Conservation (phyloP, 2,888 invertebrate species). For the Chrysolina americana region DNA sequence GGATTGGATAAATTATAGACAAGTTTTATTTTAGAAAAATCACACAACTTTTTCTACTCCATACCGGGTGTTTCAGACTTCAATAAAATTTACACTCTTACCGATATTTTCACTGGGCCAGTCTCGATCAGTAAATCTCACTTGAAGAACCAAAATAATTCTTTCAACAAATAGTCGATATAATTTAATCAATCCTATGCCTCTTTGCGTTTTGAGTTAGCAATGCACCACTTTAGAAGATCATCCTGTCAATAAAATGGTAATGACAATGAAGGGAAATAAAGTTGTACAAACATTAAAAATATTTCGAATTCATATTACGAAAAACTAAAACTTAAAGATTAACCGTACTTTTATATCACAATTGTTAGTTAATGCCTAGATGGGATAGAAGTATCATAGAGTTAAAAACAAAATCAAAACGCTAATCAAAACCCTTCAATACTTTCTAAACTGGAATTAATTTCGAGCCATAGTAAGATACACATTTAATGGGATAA, state of each 20-base stretch:
- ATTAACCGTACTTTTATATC: conserved; percentile 53
- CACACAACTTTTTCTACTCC: not conserved
- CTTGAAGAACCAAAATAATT: not conserved
- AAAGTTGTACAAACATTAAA: conserved; percentile 16
- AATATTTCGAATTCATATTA: conserved; percentile 21
- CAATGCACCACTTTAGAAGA: not conserved
- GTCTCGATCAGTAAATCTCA: no score
- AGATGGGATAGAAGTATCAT: conserved; percentile 34
- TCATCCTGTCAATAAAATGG: not conserved
- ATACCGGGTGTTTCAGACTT: not conserved
- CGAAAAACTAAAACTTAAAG: conserved; percentile 40
- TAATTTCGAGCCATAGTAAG: not conserved
- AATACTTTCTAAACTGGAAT: not conserved
- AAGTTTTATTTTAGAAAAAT: not conserved
- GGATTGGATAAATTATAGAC: not conserved
- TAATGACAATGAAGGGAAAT: conserved; percentile 19
- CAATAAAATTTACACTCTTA: not conserved
- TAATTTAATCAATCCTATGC: not conserved
- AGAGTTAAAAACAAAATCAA: not conserved
- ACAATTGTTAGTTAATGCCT: conserved; percentile 55
- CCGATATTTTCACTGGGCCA: no score
- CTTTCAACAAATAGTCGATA: not conserved
- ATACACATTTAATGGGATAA: not conserved
- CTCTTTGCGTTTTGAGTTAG: conserved; percentile 11
- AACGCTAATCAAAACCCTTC: not conserved